Percentiles rank a stretch among this genome's conserved stretches.
These are phyloP conservation scores for Orgyia antiqua DNA, from an alignment of 2,888 invertebrate species.

Conservation along the genomic window DNA sequence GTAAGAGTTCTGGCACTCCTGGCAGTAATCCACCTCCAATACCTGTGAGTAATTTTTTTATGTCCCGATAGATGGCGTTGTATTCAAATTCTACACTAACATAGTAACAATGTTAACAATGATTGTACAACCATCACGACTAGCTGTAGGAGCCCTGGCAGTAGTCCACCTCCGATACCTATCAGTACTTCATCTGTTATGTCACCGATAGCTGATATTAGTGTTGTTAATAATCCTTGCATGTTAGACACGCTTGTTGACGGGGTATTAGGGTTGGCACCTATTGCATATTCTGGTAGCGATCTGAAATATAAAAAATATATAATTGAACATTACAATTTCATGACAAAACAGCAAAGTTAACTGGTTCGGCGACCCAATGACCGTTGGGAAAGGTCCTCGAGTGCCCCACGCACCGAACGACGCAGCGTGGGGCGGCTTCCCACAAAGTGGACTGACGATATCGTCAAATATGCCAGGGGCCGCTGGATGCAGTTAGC, in stretches of 20 bases:
- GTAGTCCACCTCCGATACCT: slow-evolving; percentile 54
- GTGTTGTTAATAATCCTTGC: slow-evolving; percentile 48
- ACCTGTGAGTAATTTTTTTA: no score
- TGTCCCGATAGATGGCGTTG: not conserved
- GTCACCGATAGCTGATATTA: slow-evolving; percentile 47
- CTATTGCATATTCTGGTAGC: slow-evolving; percentile 58
- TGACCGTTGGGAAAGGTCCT: no score
- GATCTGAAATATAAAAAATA: slow-evolving; percentile 15
- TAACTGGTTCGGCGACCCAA: no score
- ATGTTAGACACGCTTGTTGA: slow-evolving; percentile 40
- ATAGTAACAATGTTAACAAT: slow-evolving; percentile 25
- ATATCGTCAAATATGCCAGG: no score
- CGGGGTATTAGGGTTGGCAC: slow-evolving; percentile 56
- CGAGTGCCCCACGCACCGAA: no score
- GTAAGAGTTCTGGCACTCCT: slow-evolving; percentile 52
- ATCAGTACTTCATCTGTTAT: slow-evolving; percentile 53
- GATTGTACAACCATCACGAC: slow-evolving; percentile 55
- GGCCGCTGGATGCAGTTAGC: no score
- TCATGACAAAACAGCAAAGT: no score
- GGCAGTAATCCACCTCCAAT: slow-evolving; percentile 62
- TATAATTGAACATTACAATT: no score
- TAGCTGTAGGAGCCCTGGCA: slow-evolving; percentile 57
- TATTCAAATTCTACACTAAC: not conserved
- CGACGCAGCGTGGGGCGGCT: no score
- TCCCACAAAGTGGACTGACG: no score